phyloP scores from a whole-genome alignment of 30 jellyfish, hydroid and myxozoan genomes.

The Turritopsis rubra region DNA sequence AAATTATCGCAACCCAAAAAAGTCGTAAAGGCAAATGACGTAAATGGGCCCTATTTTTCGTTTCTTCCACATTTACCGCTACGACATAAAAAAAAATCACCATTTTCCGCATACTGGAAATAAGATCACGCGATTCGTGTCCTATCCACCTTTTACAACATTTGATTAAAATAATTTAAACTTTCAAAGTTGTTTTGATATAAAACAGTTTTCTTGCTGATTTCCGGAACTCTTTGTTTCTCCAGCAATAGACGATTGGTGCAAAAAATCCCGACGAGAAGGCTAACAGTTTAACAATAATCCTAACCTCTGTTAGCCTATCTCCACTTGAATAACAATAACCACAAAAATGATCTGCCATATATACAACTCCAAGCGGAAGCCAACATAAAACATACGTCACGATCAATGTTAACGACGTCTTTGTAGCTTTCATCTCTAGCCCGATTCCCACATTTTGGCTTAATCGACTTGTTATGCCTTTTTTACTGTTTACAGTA shows the following conservation, averaged over 20 bases:
- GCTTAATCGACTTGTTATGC: neutral
- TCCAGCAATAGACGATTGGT: conserved; percentile 24
- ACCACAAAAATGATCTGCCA: conserved; percentile 23
- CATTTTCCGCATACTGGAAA: no score
- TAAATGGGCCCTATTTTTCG: no score
- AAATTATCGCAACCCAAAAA: no score
- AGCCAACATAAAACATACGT: conserved; percentile 13
- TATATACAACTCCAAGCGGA: conserved; percentile 13
- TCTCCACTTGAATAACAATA: conserved; percentile 4
- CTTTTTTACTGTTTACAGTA: neutral
- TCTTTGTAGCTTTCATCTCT: conserved; percentile 21
- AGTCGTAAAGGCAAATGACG: no score
- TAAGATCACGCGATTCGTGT: no score
- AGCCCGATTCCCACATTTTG: neutral
- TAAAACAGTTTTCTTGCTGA: neutral
- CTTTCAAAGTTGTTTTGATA: neutral
- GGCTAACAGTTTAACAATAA: neutral
- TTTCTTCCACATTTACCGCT: no score
- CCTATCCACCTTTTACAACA: no score
- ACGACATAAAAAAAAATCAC: no score
- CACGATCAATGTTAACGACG: neutral
- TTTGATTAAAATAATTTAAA: no score
- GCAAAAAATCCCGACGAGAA: conserved; percentile 8
- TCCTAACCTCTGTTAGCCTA: neutral
- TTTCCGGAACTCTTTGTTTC: conserved; percentile 5